These are phyloP conservation scores for Pseudochirops cupreus DNA, from an alignment of 2,797 vertebrate species.

Conservation along the genomic window DNA sequence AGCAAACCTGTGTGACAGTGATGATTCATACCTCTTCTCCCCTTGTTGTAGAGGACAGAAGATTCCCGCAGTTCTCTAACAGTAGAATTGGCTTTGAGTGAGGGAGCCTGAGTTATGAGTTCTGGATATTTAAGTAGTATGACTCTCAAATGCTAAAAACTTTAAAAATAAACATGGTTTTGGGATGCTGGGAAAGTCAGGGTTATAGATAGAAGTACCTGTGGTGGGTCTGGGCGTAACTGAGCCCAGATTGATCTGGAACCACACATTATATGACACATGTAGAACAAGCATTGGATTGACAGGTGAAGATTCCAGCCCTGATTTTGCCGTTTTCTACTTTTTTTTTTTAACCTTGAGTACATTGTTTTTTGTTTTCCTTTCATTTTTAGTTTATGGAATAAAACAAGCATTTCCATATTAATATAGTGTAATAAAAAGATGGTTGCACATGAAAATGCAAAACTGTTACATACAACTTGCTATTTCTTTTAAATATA, in stretches of 20 bases:
- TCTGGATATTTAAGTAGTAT: background rate
- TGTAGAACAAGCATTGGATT: background rate
- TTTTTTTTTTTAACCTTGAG: background rate
- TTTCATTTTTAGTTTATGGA: background rate
- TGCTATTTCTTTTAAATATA: background rate
- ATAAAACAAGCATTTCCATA: background rate
- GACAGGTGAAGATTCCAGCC: background rate
- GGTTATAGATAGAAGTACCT: background rate
- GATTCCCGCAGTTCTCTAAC: background rate
- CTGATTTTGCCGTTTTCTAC: background rate
- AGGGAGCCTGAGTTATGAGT: background rate
- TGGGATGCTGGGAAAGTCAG: background rate
- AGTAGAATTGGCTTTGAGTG: background rate
- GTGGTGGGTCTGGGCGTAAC: background rate
- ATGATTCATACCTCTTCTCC: background rate
- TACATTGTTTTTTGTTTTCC: background rate
- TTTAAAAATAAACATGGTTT: background rate
- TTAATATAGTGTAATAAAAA: background rate
- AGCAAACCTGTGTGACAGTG: background rate
- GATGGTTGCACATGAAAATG: background rate
- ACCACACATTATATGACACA: background rate
- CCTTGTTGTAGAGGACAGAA: background rate
- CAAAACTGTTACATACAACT: background rate
- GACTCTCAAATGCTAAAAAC: background rate
- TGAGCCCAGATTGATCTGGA: background rate